Percentiles rank a stretch among this genome's conserved stretches.
phyloP scores from a whole-genome alignment of 2,888 invertebrate species.

The Hydropsyche betteni region DNA sequence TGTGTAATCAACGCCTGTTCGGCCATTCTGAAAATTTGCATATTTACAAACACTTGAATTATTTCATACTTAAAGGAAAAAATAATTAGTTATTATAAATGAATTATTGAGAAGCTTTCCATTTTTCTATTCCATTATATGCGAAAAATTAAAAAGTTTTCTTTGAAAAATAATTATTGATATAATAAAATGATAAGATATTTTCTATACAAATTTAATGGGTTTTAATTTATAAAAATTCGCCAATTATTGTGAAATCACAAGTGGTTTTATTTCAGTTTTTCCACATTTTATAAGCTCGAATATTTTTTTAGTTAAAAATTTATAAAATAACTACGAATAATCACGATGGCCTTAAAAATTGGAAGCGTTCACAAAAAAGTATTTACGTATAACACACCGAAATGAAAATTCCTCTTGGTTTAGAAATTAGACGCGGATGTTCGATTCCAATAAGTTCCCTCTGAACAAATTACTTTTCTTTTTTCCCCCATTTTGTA shows the following conservation, averaged over 20 bases:
- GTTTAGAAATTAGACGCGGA: slow-evolving; percentile 47
- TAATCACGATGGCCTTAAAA: not conserved
- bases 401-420: slow-evolving; percentile 48
- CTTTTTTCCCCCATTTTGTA: slow-evolving; percentile 35
- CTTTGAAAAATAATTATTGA: too few species aligned
- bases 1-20: not conserved
- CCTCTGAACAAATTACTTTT: slow-evolving; percentile 49
- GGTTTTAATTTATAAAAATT: too few species aligned
- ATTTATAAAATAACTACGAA: too few species aligned
- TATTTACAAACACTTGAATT: not conserved
- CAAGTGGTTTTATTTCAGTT: too few species aligned
- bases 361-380: not conserved
- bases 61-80: too few species aligned
- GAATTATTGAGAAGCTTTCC: too few species aligned
- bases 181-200: too few species aligned
- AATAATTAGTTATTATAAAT: not conserved
- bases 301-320: not conserved
- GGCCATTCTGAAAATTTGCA: not conserved
- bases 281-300: too few species aligned
- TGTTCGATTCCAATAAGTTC: slow-evolving; percentile 48
- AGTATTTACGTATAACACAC: slow-evolving; percentile 2
- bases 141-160: too few species aligned
- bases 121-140: too few species aligned
- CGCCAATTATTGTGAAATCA: too few species aligned
- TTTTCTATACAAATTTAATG: too few species aligned